phyloP scores from a whole-genome alignment of 2,797 vertebrate genomes.

The Xenopus petersii region DNA sequence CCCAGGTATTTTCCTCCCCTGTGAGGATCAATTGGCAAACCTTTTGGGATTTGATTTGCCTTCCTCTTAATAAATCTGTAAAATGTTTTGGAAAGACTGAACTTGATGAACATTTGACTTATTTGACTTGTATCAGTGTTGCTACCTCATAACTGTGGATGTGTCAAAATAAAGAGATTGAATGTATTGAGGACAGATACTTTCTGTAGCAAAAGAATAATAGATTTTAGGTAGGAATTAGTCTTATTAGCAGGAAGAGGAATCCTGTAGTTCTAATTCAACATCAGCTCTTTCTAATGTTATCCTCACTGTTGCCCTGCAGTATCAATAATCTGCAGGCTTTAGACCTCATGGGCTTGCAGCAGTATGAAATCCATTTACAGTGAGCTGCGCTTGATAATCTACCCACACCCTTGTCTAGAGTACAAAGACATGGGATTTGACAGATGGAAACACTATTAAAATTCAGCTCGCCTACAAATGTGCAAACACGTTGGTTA shows the following conservation, averaged over 20 bases:
- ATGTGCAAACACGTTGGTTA: neutral
- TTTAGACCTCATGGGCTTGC: slow-evolving; percentile 4
- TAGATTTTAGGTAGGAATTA: too few relatives aligned
- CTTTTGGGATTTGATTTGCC: too few relatives aligned
- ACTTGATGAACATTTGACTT: too few relatives aligned
- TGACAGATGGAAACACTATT: neutral
- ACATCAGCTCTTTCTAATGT: neutral
- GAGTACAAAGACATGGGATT: slow-evolving; percentile 14
- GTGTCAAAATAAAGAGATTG: too few relatives aligned
- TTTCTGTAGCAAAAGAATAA: neutral
- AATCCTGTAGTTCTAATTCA: neutral
- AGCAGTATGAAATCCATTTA: slow-evolving; percentile 8
- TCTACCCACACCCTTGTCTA: neutral
- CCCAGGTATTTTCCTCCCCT: too few relatives aligned
- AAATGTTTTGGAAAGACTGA: too few relatives aligned
- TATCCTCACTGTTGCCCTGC: slow-evolving; percentile 2
- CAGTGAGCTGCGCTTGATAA: neutral
- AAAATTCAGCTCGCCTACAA: slow-evolving; percentile 18
- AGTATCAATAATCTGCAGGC: slow-evolving; percentile 20
- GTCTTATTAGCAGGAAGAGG: neutral
- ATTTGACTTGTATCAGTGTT: too few relatives aligned
- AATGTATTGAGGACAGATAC: too few relatives aligned
- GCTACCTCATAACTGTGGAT: too few relatives aligned
- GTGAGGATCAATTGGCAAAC: too few relatives aligned
- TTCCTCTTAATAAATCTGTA: too few relatives aligned